These are phyloP conservation scores for Glyptemys insculpta DNA, from an alignment of 2,797 vertebrate genomes.

Conservation along the genomic window DNA sequence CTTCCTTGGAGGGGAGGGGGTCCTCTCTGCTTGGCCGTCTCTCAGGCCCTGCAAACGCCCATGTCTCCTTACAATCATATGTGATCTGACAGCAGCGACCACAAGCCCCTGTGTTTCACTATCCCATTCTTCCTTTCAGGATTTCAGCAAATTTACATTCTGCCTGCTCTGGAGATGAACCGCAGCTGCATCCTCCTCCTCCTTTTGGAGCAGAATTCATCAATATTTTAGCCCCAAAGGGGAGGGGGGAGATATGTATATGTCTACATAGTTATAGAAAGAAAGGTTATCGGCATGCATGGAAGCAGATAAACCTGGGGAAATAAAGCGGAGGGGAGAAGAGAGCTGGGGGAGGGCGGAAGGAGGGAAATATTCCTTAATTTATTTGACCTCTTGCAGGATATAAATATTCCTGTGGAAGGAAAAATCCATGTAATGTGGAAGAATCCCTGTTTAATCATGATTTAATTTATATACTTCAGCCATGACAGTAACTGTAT, in stretches of 20 bases:
- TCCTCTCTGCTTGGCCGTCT: background rate
- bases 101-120: conserved; percentile 30
- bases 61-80: conserved; percentile 26
- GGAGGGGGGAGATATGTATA: background rate
- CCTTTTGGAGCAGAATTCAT: conserved; percentile 71
- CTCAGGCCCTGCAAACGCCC: conserved; percentile 34
- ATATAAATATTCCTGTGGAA: conserved; percentile 54
- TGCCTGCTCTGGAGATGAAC: conserved; percentile 53
- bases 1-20: background rate
- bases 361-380: conserved; percentile 19
- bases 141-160: conserved; percentile 64
- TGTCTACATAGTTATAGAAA: conserved; percentile 18
- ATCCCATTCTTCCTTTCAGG: conserved; percentile 51
- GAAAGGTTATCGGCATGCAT: conserved; percentile 12
- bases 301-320: background rate
- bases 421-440: conserved; percentile 49
- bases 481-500: conserved; percentile 32
- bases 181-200: conserved; percentile 46
- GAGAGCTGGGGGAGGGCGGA: fast-evolving
- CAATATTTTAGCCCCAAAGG: conserved; percentile 70
- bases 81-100: conserved; percentile 49
- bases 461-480: conserved; percentile 67
- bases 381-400: conserved; percentile 58
- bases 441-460: conserved; percentile 68
- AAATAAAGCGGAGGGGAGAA: background rate